Evolutionary conservation across 2,797 vertebrate genomes (phyloP).

Genomic region (Lepus townsendii): DNA sequence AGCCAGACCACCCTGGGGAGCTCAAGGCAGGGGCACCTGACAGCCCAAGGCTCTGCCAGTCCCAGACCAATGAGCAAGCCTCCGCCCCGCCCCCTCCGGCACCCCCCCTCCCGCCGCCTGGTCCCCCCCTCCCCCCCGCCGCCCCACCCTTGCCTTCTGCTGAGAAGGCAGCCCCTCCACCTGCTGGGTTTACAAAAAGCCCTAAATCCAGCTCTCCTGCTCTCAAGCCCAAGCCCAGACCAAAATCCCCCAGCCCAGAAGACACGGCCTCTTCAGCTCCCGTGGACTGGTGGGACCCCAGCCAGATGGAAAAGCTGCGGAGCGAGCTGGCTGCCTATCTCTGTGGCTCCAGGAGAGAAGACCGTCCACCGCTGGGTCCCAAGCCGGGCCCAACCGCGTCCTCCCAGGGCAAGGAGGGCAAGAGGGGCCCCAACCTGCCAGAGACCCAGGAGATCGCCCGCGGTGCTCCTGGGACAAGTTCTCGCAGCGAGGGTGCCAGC

Average conservation of each 20-base stretch:
- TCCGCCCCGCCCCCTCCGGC: conserved; percentile 57
- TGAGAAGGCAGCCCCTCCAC: conserved; percentile 64
- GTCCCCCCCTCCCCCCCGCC: not conserved
- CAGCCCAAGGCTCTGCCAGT: conserved; percentile 29
- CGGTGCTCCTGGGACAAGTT: conserved; percentile 21
- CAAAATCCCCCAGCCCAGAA: not conserved
- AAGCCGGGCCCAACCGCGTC: not conserved
- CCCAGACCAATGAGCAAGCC: not conserved
- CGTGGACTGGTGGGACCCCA: conserved; percentile 85
- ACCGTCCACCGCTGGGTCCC: conserved; percentile 25
- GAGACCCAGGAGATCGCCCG: conserved; percentile 13
- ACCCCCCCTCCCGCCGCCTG: conserved; percentile 25
- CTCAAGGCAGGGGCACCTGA: not conserved
- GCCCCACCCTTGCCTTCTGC: conserved; percentile 26
- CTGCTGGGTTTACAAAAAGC: not conserved
- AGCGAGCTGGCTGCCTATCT: conserved; percentile 86
- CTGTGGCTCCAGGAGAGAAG: conserved; percentile 83
- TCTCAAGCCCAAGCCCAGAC: conserved; percentile 64
- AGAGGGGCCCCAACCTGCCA: not conserved
- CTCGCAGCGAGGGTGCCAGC: conserved; percentile 38
- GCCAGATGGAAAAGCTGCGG: conserved; percentile 86
- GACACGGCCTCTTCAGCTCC: conserved; percentile 49
- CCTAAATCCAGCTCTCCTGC: conserved; percentile 77
- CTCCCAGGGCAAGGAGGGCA: conserved; percentile 47
- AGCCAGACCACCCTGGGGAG: not conserved